Evolutionary conservation across 2,797 vertebrate species (phyloP), one percentile per base, ranked within the genome.

Genomic region (Chrosomus eos): DNA sequence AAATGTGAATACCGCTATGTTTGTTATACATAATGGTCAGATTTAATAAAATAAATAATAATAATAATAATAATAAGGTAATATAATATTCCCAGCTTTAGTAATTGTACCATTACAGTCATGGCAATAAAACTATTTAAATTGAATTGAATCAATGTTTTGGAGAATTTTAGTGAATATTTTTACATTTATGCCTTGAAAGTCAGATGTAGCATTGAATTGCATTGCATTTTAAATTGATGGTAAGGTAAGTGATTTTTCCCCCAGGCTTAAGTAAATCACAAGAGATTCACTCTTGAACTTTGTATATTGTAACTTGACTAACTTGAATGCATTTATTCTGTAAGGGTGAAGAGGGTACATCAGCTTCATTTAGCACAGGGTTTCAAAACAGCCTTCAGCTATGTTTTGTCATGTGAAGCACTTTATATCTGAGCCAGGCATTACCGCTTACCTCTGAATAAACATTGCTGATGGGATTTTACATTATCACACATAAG

Each of bases 361-460:
- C 70, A 40, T 48, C 55, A 48, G 62, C 73, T 55, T 67, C 18
- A 83, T 83, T 83, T 83, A 76, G 33, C 64, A 33, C 51, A 23
- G 60, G 45, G 43, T 51, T 64, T 74, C 38, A 73, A 73, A 82
- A 82, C 55, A 83, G 33, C 73, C 82, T 68, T 76, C 18, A 76
- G 33, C 45, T 26, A 14, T 38, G 43, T 51, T 76, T 77, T 68
- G 33, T 83, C 82, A 83, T 68, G 64, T 28, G 73, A 83, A 68
- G 13, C 19, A 68, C 40, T 60, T 70, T 23, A 21, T 68, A 84
- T 43, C 11, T 60, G 60, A 76, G n/a, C n/a, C 23, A 76, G 14
- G 8, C 58, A 67, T 51, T 71, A 13, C 64, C 28, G n/a, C n/a
- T 70, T 71, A 19, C 64, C 23, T 74, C 72, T 14, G 48, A 68